Evolutionary conservation across 2,888 invertebrate species (phyloP).

Genomic region (Atrina japonica): DNA sequence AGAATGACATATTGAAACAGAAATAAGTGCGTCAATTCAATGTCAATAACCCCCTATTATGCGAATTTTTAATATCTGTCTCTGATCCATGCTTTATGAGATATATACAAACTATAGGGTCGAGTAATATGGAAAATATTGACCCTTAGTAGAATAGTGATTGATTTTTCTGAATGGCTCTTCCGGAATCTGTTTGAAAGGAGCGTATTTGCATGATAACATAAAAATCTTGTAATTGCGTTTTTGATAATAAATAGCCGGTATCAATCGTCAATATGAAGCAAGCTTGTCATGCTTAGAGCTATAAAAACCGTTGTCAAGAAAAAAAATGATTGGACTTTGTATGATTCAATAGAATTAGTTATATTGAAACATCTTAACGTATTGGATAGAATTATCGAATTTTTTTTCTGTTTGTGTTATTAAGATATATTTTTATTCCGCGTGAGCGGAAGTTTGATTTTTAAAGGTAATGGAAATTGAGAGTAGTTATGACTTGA

Average conservation of each 20-base stretch:
- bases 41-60: slow-evolving; percentile 33
- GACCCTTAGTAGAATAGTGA: slow-evolving; percentile 27
- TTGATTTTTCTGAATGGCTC: slow-evolving; percentile 26
- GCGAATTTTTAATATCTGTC: slow-evolving; percentile 38
- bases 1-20: not conserved
- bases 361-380: not conserved
- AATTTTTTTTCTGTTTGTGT: too few species aligned
- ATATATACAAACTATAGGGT: slow-evolving; percentile 24
- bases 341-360: slow-evolving; percentile 4
- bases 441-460: too few species aligned
- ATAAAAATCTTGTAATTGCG: slow-evolving; percentile 37
- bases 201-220: slow-evolving; percentile 28
- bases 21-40: not conserved
- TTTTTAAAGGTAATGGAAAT: too few species aligned
- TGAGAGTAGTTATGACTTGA: too few species aligned
- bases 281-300: slow-evolving; percentile 10
- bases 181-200: slow-evolving; percentile 34
- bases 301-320: too few species aligned
- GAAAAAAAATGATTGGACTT: not conserved
- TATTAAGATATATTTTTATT: too few species aligned
- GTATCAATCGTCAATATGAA: slow-evolving; percentile 21
- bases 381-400: not conserved
- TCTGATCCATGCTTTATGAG: slow-evolving; percentile 34
- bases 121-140: slow-evolving; percentile 36
- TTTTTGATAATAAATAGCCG: slow-evolving; percentile 42